Conservation (phyloP, 2,888 invertebrate genomes). For the Protodeltote pygarga region DNA sequence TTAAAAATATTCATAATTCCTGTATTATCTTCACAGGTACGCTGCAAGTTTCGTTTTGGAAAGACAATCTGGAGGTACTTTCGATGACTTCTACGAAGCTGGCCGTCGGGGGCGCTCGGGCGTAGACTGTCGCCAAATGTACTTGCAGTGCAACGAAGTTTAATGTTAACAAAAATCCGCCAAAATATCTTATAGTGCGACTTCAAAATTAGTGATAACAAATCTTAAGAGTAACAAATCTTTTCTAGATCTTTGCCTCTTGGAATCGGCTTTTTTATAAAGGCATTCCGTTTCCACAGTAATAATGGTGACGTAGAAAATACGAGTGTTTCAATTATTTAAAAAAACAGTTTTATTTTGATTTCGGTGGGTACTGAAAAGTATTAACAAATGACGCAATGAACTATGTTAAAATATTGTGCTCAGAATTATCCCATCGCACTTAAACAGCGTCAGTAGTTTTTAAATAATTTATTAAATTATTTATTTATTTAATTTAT, state of each 20-base stretch:
- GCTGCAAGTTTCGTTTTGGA: constrained; percentile 95
- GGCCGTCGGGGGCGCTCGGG: constrained; percentile 94
- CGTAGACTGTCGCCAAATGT: constrained; percentile 94
- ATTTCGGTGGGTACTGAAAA: constrained; percentile 49
- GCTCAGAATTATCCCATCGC: constrained; percentile 67
- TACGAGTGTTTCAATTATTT: constrained; percentile 37
- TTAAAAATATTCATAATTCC: too few relatives aligned
- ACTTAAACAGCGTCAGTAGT: constrained; percentile 63
- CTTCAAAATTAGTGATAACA: constrained; percentile 52
- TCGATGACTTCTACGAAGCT: constrained; percentile 94
- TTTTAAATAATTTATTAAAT: constrained; percentile 81
- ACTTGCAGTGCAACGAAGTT: constrained; percentile 95
- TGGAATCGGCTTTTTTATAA: constrained; percentile 27
- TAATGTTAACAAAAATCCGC: constrained; percentile 74
- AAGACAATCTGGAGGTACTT: constrained; percentile 90
- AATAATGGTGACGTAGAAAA: constrained; percentile 4
- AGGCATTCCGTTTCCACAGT: constrained; percentile 13
- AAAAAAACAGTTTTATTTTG: constrained; percentile 44
- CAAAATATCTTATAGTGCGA: constrained; percentile 50
- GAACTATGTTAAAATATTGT: constrained; percentile 48
- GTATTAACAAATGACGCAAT: constrained; percentile 48
- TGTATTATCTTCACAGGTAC: constrained; percentile 87
- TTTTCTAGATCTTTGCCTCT: constrained; percentile 40
- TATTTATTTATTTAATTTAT: constrained; percentile 86
- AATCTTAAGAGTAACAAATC: constrained; percentile 42